Conservation (phyloP, 2,113 vertebrate species). For the Formicarius rufipectus region DNA sequence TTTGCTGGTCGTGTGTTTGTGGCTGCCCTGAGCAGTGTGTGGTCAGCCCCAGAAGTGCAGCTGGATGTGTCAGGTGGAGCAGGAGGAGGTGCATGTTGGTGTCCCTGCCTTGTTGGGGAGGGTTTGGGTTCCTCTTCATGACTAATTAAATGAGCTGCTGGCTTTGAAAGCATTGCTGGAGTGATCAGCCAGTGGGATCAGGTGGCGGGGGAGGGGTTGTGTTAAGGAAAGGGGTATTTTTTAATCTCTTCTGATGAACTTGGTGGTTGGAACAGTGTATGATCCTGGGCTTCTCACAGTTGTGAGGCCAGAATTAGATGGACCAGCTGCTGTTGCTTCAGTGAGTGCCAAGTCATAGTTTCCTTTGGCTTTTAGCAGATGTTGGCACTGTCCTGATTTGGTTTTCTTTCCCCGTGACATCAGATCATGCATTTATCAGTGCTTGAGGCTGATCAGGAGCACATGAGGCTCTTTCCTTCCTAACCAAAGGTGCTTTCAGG, state of each 20-base stretch:
- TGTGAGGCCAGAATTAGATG: neutral
- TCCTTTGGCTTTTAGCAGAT: neutral
- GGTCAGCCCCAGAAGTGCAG: too few relatives aligned
- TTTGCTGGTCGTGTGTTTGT: too few relatives aligned
- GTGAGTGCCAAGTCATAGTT: neutral
- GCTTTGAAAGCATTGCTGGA: neutral
- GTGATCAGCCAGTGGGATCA: neutral
- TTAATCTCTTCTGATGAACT: neutral
- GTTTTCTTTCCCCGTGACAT: neutral
- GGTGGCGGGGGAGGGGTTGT: neutral
- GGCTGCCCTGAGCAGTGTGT: too few relatives aligned
- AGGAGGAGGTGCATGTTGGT: accelerated
- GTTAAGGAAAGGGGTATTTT: neutral
- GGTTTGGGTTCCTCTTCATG: neutral
- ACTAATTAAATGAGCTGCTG: neutral
- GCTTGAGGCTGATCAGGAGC: neutral
- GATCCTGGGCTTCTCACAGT: neutral
- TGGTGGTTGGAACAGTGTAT: neutral
- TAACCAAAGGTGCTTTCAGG: neutral
- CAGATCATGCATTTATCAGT: neutral
- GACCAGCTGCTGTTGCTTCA: neutral
- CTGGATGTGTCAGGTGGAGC: accelerated
- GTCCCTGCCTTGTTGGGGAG: neutral
- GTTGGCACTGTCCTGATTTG: neutral
- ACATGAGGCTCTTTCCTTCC: neutral